These are phyloP conservation scores for Syrista parreyssii DNA, from an alignment of 2,888 invertebrate species.

Conservation along the genomic window DNA sequence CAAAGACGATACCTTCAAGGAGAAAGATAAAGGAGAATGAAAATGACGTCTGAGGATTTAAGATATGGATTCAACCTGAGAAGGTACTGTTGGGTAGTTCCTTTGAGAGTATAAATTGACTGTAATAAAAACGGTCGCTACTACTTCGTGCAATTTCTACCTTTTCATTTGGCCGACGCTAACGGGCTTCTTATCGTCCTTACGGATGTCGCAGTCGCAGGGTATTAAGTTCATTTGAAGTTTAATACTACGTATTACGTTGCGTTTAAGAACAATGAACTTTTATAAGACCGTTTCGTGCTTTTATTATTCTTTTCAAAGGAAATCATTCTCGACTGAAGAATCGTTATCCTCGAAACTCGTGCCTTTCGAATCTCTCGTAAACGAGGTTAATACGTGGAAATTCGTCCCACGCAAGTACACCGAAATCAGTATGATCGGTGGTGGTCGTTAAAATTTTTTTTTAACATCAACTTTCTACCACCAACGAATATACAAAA, in stretches of 20 bases:
- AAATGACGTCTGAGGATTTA: background rate
- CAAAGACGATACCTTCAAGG: background rate
- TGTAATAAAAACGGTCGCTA: background rate
- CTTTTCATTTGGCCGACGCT: background rate
- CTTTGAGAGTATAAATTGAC: background rate
- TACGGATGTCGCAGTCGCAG: background rate
- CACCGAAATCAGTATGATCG: background rate
- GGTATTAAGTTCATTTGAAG: background rate
- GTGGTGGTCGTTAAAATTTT: background rate
- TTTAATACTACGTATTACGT: background rate
- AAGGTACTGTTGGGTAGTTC: background rate
- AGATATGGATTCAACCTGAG: background rate
- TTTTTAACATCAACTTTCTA: background rate
- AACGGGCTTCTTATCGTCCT: background rate
- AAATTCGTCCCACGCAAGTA: background rate
- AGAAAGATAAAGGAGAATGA: background rate
- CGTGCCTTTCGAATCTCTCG: background rate
- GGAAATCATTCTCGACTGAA: background rate
- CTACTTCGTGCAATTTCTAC: background rate
- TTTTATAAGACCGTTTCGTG: background rate
- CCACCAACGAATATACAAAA: background rate
- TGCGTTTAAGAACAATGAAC: background rate
- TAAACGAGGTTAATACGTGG: background rate
- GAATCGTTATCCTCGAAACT: background rate
- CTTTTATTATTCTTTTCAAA: background rate